phyloP scores from a whole-genome alignment of 2,888 invertebrate species.

The Leptinotarsa peninsularis region DNA sequence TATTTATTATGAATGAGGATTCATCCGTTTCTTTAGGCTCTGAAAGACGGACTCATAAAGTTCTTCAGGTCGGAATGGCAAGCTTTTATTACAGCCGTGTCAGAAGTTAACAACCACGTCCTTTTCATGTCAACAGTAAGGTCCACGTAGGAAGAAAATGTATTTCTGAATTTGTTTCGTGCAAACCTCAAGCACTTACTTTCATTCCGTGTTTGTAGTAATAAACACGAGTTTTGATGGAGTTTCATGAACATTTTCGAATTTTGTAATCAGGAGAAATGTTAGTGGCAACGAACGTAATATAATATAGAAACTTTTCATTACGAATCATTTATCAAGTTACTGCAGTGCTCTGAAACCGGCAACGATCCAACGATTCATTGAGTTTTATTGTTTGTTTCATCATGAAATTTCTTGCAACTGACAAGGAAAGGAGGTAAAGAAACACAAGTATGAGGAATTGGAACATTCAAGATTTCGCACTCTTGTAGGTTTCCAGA shows the following conservation, averaged over 20 bases:
- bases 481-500: no score
- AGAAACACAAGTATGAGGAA: no score
- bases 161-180: constrained; percentile 17
- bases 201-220: constrained; percentile 16
- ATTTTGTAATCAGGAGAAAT: neutral
- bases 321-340: neutral
- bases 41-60: constrained; percentile 19
- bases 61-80: constrained; percentile 4
- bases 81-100: constrained; percentile 23
- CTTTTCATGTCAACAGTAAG: constrained; percentile 19
- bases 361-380: neutral
- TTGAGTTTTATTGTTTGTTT: no score
- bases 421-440: no score
- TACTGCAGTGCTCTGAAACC: no score
- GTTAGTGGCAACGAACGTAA: neutral
- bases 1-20: constrained; percentile 12
- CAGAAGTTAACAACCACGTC: constrained; percentile 20
- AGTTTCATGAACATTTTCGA: neutral
- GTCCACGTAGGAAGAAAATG: constrained; percentile 16
- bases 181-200: constrained; percentile 20
- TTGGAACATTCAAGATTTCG: no score
- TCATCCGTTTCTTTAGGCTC: constrained; percentile 7
- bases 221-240: constrained; percentile 7
- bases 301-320: neutral
- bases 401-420: no score